Percentiles rank a stretch among this genome's conserved stretches.
phyloP scores from a whole-genome alignment of 2,797 vertebrate species.

The Pangasius mekongensis region DNA sequence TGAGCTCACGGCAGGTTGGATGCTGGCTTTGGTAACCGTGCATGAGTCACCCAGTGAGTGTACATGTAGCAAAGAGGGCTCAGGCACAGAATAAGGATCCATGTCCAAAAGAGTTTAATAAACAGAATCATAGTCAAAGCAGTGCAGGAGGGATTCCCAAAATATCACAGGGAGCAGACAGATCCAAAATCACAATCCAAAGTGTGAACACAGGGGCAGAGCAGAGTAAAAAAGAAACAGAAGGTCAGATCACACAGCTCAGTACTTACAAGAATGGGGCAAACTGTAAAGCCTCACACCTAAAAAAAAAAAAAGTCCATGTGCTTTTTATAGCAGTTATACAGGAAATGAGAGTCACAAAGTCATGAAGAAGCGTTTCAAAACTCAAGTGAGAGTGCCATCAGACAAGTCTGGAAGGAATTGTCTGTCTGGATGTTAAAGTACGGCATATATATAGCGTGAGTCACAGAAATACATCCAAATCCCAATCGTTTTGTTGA shows the following conservation, averaged over 20 bases:
- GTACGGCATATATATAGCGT: background rate
- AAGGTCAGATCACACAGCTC: background rate
- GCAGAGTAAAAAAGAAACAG: too few species aligned
- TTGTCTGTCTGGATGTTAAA: background rate
- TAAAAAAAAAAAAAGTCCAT: background rate
- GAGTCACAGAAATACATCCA: background rate
- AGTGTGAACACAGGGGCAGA: background rate
- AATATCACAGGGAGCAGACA: background rate
- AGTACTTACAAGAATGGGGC: background rate
- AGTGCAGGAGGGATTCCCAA: background rate
- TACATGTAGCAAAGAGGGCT: background rate
- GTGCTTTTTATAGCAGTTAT: background rate
- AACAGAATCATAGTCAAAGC: background rate
- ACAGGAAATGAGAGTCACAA: background rate
- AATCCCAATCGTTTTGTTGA: background rate
- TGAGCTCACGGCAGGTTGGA: background rate
- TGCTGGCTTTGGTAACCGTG: background rate
- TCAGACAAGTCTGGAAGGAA: background rate
- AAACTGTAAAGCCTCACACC: background rate
- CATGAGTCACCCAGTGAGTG: background rate
- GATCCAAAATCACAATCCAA: background rate
- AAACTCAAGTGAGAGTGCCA: background rate
- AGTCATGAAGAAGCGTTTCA: background rate
- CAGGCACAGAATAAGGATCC: background rate
- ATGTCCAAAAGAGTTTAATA: background rate